phyloP scores from a whole-genome alignment of 2,113 vertebrate species.

The Xyliphius kryptos region DNA sequence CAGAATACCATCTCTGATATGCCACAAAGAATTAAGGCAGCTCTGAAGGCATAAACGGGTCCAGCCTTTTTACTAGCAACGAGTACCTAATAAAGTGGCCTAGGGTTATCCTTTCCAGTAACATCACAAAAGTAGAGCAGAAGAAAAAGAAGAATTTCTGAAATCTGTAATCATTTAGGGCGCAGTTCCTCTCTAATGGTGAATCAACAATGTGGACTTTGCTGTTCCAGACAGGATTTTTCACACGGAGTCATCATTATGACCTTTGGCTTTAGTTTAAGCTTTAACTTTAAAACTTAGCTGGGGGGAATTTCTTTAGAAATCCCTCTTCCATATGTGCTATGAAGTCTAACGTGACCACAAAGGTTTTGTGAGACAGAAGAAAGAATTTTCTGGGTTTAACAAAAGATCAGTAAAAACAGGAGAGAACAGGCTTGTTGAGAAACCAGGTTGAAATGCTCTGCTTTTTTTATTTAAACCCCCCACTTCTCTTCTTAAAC shows the following conservation, averaged over 20 bases:
- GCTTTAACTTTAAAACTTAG: conserved; percentile 23
- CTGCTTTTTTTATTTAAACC: conserved; percentile 7
- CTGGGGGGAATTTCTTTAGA: conserved; percentile 9
- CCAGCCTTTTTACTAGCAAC: too few relatives aligned
- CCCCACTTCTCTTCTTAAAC: neutral
- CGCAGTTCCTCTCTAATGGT: conserved; percentile 19
- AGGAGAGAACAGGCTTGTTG: too few relatives aligned
- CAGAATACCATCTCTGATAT: too few relatives aligned
- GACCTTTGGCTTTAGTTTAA: conserved; percentile 8
- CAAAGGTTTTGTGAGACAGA: neutral
- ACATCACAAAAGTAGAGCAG: neutral
- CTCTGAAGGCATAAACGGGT: too few relatives aligned
- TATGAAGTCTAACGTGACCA: too few relatives aligned
- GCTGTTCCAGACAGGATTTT: conserved; percentile 9
- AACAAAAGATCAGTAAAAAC: too few relatives aligned
- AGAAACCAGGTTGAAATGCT: too few relatives aligned
- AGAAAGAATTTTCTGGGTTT: too few relatives aligned
- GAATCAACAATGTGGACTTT: conserved; percentile 13
- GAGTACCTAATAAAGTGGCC: too few relatives aligned
- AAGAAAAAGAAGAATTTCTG: too few relatives aligned
- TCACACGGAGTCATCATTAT: conserved; percentile 31
- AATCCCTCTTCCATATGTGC: conserved; percentile 16
- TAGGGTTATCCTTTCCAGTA: too few relatives aligned
- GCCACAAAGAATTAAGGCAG: too few relatives aligned
- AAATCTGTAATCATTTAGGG: conserved; percentile 21